These are phyloP conservation scores for Neolamprologus caudopunctatus DNA, from an alignment of 2,113 vertebrate genomes.

Conservation along the genomic window DNA sequence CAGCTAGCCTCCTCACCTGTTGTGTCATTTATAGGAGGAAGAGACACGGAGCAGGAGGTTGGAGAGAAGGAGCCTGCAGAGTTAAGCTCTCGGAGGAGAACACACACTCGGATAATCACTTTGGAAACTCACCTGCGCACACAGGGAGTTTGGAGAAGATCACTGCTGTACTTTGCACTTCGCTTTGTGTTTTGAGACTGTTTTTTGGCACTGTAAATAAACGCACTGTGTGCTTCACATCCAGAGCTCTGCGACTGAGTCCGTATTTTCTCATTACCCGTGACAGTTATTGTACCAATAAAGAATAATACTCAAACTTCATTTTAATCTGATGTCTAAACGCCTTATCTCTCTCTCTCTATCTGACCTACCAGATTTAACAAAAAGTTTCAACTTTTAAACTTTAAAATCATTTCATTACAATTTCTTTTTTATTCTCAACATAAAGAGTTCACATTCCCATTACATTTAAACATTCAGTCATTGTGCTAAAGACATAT, in stretches of 20 bases:
- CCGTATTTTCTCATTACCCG: too few species aligned
- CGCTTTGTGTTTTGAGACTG: too few species aligned
- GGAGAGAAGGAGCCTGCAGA: fast-evolving
- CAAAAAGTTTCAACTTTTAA: background rate
- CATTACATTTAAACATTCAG: background rate
- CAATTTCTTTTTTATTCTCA: background rate
- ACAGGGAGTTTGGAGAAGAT: too few species aligned
- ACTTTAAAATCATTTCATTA: background rate
- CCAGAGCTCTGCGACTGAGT: fast-evolving
- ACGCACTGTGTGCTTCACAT: fast-evolving
- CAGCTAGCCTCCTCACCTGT: too few species aligned
- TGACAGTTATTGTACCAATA: background rate
- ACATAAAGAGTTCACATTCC: background rate
- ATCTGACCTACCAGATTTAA: background rate
- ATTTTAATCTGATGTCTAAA: background rate
- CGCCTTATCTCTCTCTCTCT: background rate
- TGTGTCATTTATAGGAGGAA: too few species aligned
- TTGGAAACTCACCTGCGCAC: too few species aligned
- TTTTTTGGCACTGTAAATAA: too few species aligned
- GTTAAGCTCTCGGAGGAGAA: too few species aligned
- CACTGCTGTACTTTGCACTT: too few species aligned
- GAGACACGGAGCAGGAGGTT: too few species aligned
- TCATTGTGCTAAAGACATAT: background rate
- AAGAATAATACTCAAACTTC: background rate
- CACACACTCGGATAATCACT: too few species aligned